Conservation (phyloP, 1,140 invertebrate species). For the Leptinotarsa defecta region DNA sequence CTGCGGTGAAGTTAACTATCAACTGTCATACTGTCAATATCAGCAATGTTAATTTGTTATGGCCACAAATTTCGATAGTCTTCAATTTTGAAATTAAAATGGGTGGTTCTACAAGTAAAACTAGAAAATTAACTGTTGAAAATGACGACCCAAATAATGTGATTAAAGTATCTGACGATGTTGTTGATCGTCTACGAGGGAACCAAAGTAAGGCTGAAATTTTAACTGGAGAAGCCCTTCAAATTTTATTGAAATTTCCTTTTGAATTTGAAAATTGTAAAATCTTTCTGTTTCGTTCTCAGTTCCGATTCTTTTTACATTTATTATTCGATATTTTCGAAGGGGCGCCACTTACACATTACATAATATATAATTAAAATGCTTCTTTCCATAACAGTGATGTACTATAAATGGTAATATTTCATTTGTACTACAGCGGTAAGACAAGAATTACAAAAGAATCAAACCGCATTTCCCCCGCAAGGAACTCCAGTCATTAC, state of each 20-base stretch:
- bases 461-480: constrained; percentile 9
- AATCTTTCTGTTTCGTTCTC: too few species aligned
- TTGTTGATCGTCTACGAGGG: constrained; percentile 51
- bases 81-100: constrained; percentile 42
- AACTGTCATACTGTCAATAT: not conserved
- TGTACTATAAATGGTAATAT: constrained; percentile 6
- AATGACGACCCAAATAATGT: constrained; percentile 54
- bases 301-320: too few species aligned
- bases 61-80: constrained; percentile 16
- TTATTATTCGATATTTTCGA: too few species aligned
- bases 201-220: constrained; percentile 44
- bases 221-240: too few species aligned
- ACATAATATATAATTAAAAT: too few species aligned
- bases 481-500: constrained; percentile 19
- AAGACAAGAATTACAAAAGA: constrained; percentile 25
- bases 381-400: too few species aligned
- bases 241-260: too few species aligned
- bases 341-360: too few species aligned
- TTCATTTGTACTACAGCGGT: constrained; percentile 30
- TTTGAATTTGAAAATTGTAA: too few species aligned
- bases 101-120: constrained; percentile 51
- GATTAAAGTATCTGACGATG: constrained; percentile 55
- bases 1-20: not conserved
- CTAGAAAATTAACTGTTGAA: constrained; percentile 55
- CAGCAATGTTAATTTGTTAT: not conserved